Conservation (phyloP, 1,140 invertebrate genomes). For the Caenorhabditis remanei region DNA sequence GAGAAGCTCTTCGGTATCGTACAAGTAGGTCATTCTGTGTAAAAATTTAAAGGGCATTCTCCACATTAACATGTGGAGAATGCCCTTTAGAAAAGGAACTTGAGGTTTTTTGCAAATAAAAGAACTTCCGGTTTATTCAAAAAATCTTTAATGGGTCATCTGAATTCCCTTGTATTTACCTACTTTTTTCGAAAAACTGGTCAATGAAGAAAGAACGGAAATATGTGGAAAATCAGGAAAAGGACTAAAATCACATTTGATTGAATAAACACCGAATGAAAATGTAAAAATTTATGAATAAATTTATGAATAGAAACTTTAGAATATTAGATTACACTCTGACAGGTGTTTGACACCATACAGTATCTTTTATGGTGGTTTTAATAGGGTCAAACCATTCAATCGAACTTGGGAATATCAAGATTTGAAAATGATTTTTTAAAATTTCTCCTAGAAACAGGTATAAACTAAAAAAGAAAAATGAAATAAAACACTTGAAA, state of each 20-base stretch:
- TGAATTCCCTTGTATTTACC: not conserved
- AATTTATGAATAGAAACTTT: too few relatives aligned
- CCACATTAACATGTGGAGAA: not conserved
- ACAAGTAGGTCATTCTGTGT: too few relatives aligned
- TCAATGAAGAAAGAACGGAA: not conserved
- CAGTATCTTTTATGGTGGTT: too few relatives aligned
- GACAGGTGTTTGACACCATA: too few relatives aligned
- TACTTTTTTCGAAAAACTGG: not conserved
- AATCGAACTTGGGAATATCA: too few relatives aligned
- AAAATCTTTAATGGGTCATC: not conserved
- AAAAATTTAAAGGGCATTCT: too few relatives aligned
- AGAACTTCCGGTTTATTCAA: conserved; percentile 40
- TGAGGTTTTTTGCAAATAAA: conserved; percentile 16
- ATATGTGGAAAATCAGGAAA: not conserved
- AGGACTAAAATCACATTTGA: not conserved
- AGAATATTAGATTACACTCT: too few relatives aligned
- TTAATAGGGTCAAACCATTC: too few relatives aligned
- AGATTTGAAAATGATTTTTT: not conserved
- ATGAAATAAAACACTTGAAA: not conserved
- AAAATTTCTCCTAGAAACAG: too few relatives aligned
- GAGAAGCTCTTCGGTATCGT: too few relatives aligned
- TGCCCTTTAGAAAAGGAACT: conserved; percentile 7
- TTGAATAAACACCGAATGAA: not conserved
- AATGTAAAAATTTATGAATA: not conserved
- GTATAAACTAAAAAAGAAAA: not conserved